Percentiles rank a stretch among this genome's conserved stretches.
Conservation (phyloP, 2,113 vertebrate genomes). For the Vimba vimba region DNA sequence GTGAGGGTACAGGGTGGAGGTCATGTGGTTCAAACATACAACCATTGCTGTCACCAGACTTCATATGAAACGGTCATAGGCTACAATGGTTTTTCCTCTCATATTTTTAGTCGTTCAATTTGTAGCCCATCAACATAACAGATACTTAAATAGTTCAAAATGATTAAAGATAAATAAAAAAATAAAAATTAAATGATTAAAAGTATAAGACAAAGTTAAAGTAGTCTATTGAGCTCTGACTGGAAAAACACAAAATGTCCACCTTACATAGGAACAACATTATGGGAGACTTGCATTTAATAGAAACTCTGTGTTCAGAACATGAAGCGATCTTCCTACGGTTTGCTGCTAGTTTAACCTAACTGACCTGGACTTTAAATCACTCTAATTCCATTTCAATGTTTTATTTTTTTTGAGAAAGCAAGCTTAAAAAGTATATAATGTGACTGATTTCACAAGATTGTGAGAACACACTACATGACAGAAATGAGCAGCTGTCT, state of each 20-base stretch:
- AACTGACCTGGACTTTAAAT: not conserved
- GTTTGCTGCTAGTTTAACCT: not conserved
- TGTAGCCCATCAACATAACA: not conserved
- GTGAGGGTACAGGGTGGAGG: not conserved
- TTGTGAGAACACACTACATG: not conserved
- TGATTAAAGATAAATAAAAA: not conserved
- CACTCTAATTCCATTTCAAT: not conserved
- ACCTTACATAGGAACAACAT: too few relatives aligned
- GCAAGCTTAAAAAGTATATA: not conserved
- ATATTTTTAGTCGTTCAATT: too few relatives aligned
- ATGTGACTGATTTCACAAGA: not conserved
- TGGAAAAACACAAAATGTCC: not conserved
- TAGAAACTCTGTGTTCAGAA: not conserved
- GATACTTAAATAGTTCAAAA: not conserved
- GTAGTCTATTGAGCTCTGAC: not conserved
- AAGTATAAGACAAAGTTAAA: not conserved
- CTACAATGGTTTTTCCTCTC: not conserved
- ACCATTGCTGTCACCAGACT: constrained; percentile 1
- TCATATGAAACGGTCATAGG: not conserved
- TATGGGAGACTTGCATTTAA: too few relatives aligned
- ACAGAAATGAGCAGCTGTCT: not conserved
- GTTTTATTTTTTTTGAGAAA: not conserved
- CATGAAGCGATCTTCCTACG: not conserved
- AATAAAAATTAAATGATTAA: not conserved
- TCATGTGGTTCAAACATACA: constrained; percentile 37